These are phyloP conservation scores for Meloidogyne chitwoodi DNA, from an alignment of 1,140 invertebrate genomes.

Conservation along the genomic window DNA sequence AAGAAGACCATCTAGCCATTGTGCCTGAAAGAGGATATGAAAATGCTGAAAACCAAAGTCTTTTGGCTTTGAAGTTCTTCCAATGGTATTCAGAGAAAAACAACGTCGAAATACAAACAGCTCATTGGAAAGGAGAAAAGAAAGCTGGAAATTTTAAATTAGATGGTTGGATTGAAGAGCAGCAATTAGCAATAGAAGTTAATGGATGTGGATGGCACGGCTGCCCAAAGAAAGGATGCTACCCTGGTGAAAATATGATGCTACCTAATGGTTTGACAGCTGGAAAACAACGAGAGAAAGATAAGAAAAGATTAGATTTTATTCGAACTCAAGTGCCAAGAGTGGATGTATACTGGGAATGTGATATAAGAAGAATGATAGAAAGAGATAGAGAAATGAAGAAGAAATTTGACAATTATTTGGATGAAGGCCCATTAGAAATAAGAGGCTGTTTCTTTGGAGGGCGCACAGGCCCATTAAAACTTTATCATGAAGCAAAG, in stretches of 20 bases:
- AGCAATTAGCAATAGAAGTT: too few species aligned
- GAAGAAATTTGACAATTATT: too few species aligned
- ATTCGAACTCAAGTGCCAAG: too few species aligned
- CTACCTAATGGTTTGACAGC: not conserved
- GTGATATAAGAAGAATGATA: too few species aligned
- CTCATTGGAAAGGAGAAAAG: not conserved
- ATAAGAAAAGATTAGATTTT: not conserved
- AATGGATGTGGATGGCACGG: constrained; percentile 5
- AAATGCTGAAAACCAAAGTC: not conserved
- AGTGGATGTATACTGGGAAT: too few species aligned
- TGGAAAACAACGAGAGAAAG: not conserved
- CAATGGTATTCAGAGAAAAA: constrained; percentile 3
- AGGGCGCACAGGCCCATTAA: not conserved
- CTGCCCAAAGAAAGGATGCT: not conserved
- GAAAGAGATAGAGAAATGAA: too few species aligned
- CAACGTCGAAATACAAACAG: not conserved
- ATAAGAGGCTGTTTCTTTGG: too few species aligned
- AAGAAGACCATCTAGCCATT: not conserved
- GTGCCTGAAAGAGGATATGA: constrained; percentile 5
- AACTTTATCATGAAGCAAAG: not conserved
- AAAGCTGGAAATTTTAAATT: not conserved
- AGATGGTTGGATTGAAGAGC: too few species aligned
- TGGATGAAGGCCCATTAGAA: too few species aligned
- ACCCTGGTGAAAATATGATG: not conserved
- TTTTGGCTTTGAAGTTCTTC: not conserved